These are phyloP conservation scores for Drosophila neonasuta DNA, from an alignment of 2,888 invertebrate genomes.

Conservation along the genomic window DNA sequence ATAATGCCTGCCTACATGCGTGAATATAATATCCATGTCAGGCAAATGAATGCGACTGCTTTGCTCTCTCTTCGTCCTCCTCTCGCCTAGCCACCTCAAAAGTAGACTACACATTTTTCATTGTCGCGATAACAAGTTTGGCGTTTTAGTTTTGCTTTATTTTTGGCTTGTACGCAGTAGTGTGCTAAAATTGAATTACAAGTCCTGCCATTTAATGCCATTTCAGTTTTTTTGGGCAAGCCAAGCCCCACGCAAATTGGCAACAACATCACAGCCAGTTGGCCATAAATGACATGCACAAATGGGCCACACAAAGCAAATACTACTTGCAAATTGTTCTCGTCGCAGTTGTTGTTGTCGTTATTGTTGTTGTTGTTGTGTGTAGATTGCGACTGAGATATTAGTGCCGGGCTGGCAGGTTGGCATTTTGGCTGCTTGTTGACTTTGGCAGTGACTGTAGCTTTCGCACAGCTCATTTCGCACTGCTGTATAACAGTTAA, in stretches of 20 bases:
- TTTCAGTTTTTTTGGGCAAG: constrained; percentile 22
- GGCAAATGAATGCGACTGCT: constrained; percentile 13
- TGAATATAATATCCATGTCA: constrained; percentile 19
- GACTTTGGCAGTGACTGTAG: constrained; percentile 4
- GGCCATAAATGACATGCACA: constrained; percentile 43
- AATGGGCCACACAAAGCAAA: constrained; percentile 33
- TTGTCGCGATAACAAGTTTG: constrained; percentile 43
- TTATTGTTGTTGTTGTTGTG: background rate
- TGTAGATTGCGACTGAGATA: constrained; percentile 19
- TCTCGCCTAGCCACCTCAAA: constrained; percentile 20
- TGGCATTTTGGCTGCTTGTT: background rate
- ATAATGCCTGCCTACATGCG: constrained; percentile 3
- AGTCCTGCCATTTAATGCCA: constrained; percentile 52
- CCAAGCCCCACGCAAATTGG: constrained; percentile 39
- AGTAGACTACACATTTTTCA: constrained; percentile 42
- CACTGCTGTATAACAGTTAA: constrained; percentile 14
- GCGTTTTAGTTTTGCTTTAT: constrained; percentile 24
- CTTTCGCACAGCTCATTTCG: background rate
- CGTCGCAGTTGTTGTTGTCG: background rate
- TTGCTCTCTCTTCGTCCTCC: too few relatives aligned
- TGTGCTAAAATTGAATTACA: constrained; percentile 62
- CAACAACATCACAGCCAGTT: constrained; percentile 24
- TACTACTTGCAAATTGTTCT: constrained; percentile 17
- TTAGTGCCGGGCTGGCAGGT: background rate
- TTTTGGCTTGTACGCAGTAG: constrained; percentile 32